Conservation (phyloP, 2,888 invertebrate species). For the Gnatocerus cornutus region DNA sequence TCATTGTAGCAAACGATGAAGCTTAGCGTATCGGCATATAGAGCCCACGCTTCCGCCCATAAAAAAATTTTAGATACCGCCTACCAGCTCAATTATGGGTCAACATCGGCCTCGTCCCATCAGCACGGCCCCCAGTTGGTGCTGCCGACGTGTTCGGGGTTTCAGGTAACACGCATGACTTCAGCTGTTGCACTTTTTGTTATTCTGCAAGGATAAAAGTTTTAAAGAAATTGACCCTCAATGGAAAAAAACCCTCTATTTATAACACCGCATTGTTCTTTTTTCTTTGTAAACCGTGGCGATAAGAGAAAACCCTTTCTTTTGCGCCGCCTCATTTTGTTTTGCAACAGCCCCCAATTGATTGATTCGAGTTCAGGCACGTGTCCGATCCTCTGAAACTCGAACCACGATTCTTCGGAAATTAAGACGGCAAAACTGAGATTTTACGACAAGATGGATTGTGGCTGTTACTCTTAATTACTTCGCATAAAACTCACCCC, state of each 20-base stretch:
- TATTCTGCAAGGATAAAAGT: too few relatives aligned
- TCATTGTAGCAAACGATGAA: conserved; percentile 76
- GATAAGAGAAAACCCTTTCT: neutral
- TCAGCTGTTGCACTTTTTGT: too few relatives aligned
- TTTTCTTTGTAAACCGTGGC: too few relatives aligned
- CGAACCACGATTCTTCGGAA: conserved; percentile 3
- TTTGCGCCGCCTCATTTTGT: neutral
- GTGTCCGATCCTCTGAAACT: conserved; percentile 31
- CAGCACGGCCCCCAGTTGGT: conserved; percentile 52
- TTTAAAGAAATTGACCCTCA: too few relatives aligned
- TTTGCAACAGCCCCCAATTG: conserved; percentile 17
- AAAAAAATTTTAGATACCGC: conserved; percentile 88
- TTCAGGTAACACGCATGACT: conserved; percentile 69
- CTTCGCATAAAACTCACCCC: neutral
- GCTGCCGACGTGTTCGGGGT: conserved; percentile 67
- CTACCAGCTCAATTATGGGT: conserved; percentile 85
- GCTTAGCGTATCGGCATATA: conserved; percentile 90
- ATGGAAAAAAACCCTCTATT: too few relatives aligned
- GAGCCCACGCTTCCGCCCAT: conserved; percentile 91
- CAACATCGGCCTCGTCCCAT: conserved; percentile 79
- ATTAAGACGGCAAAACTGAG: conserved; percentile 14
- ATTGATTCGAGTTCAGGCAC: conserved; percentile 38
- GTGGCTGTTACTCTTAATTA: conserved; percentile 24
- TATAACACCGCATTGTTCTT: too few relatives aligned
- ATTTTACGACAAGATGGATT: conserved; percentile 23